Conservation (phyloP, 2,113 vertebrate species). For the Aphyosemion australe region DNA sequence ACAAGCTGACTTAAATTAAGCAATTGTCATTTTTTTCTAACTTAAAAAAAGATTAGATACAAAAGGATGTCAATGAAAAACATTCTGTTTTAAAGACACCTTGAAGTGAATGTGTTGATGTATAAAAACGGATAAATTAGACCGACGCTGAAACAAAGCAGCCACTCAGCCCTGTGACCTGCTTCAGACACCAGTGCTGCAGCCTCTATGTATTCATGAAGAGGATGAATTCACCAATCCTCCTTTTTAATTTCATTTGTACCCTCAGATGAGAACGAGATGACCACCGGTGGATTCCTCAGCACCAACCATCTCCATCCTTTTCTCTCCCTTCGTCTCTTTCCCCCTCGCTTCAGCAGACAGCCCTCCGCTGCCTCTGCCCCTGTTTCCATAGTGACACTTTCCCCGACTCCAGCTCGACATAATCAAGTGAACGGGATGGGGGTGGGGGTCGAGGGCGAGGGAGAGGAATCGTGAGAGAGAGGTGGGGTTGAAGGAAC, state of each 20-base stretch:
- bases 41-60: too few relatives aligned
- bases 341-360: conserved; percentile 23
- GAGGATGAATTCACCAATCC: background rate
- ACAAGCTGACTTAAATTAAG: too few relatives aligned
- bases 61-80: too few relatives aligned
- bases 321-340: conserved; percentile 17
- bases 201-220: conserved; percentile 4
- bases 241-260: too few relatives aligned
- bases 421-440: conserved; percentile 68
- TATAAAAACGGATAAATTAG: background rate
- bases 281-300: conserved; percentile 53
- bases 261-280: conserved; percentile 2
- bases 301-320: conserved; percentile 39
- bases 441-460: conserved; percentile 50
- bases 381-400: conserved; percentile 81
- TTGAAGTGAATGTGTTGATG: background rate
- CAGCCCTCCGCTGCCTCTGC: conserved; percentile 68
- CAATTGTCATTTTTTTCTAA: too few relatives aligned
- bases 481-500: conserved; percentile 32
- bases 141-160: conserved; percentile 8
- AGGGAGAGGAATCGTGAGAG: conserved; percentile 12
- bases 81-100: background rate
- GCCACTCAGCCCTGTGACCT: conserved; percentile 25
- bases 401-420: conserved; percentile 71
- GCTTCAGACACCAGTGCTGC: background rate